phyloP scores from a whole-genome alignment of 92 coral and sea anemone genomes.

The Heteractis magnifica region DNA sequence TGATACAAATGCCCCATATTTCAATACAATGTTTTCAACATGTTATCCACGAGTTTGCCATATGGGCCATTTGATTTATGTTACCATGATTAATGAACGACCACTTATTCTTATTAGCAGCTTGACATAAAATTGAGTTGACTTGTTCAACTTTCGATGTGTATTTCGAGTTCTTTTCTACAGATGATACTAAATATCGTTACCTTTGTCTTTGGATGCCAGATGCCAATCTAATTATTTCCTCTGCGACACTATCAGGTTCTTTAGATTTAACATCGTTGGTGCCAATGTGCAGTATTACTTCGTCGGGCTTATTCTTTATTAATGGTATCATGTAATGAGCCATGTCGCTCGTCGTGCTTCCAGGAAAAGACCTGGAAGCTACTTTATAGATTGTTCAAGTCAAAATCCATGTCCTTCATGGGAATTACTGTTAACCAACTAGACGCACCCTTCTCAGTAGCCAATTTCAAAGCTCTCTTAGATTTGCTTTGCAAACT shows the following conservation, averaged over 20 bases:
- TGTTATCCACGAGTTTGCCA: too few species aligned
- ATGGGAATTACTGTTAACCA: too few species aligned
- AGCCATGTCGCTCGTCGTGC: not conserved
- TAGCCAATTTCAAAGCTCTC: too few species aligned
- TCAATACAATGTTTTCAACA: too few species aligned
- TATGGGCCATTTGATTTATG: too few species aligned
- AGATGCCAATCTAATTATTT: not conserved
- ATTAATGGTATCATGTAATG: not conserved
- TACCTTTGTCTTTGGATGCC: constrained; percentile 3
- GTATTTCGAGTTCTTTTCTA: not conserved
- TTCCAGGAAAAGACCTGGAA: not conserved
- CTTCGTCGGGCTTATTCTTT: not conserved
- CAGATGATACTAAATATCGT: not conserved
- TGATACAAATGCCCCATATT: too few species aligned
- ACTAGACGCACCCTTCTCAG: too few species aligned
- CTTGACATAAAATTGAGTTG: not conserved
- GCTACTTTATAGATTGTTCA: too few species aligned
- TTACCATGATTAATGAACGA: not conserved
- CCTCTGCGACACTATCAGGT: not conserved
- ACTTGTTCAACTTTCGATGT: not conserved
- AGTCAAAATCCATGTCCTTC: too few species aligned
- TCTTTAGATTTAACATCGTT: not conserved
- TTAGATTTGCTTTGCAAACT: too few species aligned
- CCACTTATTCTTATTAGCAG: not conserved
- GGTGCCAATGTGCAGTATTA: constrained; percentile 1